A percentile compares a stretch with the other conserved stretches of the same genome.
These are phyloP conservation scores for Tetranychus piercei DNA, from an alignment of 2,888 invertebrate species.

Conservation along the genomic window DNA sequence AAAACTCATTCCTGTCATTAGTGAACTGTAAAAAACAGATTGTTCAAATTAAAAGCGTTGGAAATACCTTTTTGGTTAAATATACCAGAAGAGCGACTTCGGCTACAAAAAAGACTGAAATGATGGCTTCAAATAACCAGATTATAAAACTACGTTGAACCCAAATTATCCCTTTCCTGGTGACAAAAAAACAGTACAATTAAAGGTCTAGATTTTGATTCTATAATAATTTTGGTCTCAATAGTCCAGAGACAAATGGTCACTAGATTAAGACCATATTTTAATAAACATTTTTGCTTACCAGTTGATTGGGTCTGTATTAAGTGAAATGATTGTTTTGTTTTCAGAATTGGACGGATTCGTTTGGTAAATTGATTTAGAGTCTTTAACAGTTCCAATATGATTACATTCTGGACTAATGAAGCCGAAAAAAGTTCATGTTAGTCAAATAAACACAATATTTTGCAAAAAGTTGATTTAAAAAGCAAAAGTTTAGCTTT, in stretches of 20 bases:
- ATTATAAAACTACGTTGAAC: constrained; percentile 70
- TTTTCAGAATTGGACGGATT: constrained; percentile 7
- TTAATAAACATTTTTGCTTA: neutral
- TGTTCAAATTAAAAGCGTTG: neutral
- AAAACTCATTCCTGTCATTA: too few species aligned
- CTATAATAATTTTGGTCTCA: too few species aligned
- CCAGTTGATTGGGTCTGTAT: constrained; percentile 11
- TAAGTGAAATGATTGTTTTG: neutral
- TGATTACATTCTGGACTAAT: neutral
- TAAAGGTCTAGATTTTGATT: neutral
- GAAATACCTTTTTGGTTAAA: constrained; percentile 12
- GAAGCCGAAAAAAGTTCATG: too few species aligned
- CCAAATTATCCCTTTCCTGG: constrained; percentile 69
- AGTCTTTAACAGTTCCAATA: constrained; percentile 2
- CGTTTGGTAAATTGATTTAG: constrained; percentile 5
- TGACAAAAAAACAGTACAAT: constrained; percentile 8
- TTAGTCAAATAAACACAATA: too few species aligned
- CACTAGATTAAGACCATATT: neutral
- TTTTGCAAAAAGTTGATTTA: too few species aligned
- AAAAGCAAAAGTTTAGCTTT: too few species aligned
- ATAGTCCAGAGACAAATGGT: too few species aligned
- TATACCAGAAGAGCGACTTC: neutral
- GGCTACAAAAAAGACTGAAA: neutral
- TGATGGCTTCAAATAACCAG: constrained; percentile 58
- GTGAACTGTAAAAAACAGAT: too few species aligned